phyloP scores from a whole-genome alignment of 2,797 vertebrate genomes.

The Toxotes lorentzi region DNA sequence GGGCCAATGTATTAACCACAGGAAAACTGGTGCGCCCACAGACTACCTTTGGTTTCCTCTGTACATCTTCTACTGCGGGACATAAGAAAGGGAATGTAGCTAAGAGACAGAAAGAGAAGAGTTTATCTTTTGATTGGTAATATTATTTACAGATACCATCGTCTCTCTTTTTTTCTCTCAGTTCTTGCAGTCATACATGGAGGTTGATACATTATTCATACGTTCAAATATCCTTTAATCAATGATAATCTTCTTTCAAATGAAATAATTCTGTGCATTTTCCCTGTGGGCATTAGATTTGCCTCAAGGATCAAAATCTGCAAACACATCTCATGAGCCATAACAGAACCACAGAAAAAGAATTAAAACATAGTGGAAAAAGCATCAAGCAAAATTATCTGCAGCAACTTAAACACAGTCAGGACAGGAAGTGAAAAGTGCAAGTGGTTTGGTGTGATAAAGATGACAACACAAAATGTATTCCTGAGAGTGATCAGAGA shows the following conservation, averaged over 20 bases:
- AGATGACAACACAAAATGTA: neutral
- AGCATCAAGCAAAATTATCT: neutral
- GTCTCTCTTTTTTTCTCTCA: neutral
- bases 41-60: conserved; percentile 25
- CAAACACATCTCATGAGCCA: neutral
- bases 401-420: neutral
- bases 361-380: neutral
- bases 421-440: neutral
- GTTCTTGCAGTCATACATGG: neutral
- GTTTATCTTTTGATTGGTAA: neutral
- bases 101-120: neutral
- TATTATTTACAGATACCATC: neutral
- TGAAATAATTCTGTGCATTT: neutral
- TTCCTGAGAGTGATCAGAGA: neutral
- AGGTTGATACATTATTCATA: conserved; percentile 19
- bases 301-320: conserved; percentile 1
- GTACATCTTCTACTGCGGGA: neutral
- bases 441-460: neutral
- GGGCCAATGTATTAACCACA: conserved; percentile 25
- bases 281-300: neutral
- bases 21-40: conserved; percentile 35
- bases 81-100: neutral
- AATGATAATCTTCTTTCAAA: neutral
- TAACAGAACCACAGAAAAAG: neutral
- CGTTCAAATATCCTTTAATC: conserved; percentile 9